Base-by-base conservation (phyloP, 2,113 vertebrate species). In the Myanophis thanlyinensis region DNA sequence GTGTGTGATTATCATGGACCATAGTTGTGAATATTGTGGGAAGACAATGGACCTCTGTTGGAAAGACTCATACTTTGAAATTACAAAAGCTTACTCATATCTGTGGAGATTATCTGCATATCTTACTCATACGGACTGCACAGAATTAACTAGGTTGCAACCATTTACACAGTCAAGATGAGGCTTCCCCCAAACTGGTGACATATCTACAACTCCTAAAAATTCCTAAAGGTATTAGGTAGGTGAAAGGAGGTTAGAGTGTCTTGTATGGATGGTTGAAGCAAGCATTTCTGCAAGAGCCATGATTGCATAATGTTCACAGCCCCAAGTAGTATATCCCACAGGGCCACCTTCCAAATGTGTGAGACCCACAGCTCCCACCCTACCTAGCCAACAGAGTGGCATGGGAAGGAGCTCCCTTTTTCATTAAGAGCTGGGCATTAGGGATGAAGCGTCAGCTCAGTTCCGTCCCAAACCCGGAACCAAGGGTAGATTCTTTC, bases 401-500 rank as follows among this genome's bases (percentile, higher is more conserved):
- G 13, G 15, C 35, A 40, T 44, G 73, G 44, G 35, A 80, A 80
- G 35, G 73, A 40, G 73, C 18, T 80, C 35, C n/a, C 18, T 80
- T 80, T 80, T 80, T 44, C 35, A 40, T 80, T 9, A 80, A 80
- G 18, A 8, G 2, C 6, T 80, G 30, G 25, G 30, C 91, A 92
- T 95, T 54, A 96, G 67, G 92, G 85, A 84, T 47, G 94, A 67
- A 97, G n/a, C 12, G 88, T 91, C 92, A 95, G 96, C 51, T 88
- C 94, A n/a, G 91, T 96, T 91, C 93, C 97, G 46, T 96, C 90
- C 90, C 92, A 92, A 53, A 97, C 8, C 95, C 96, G 90, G 98
- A 98, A 94, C 97, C 98, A 46, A 97, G 97, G 90, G 97, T 98
- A 18, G 97, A 96, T 27, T 51, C 20, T 88, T 93, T 93, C 97